Evolutionary conservation across 1,140 invertebrate species (phyloP).

Genomic region (Drosophila bifasciata): DNA sequence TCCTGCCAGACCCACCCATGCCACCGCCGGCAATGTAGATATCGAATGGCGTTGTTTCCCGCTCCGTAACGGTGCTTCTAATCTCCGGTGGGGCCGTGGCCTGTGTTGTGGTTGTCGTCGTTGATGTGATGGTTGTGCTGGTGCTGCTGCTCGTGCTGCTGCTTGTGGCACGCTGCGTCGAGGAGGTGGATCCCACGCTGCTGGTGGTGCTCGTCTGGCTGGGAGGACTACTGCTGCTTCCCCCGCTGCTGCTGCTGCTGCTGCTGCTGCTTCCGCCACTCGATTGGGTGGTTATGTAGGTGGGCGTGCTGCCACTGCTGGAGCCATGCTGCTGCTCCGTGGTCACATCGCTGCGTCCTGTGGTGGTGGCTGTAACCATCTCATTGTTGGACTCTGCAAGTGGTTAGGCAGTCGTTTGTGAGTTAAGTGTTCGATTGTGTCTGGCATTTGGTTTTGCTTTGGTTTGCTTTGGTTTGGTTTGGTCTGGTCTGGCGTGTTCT

Average conservation of each 20-base stretch:
- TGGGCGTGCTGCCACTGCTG: slow-evolving; percentile 50
- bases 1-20: slow-evolving; percentile 23
- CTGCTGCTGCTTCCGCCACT: slow-evolving; percentile 41
- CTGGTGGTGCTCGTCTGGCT: slow-evolving; percentile 53
- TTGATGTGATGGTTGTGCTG: slow-evolving; percentile 55
- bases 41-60: slow-evolving; percentile 74
- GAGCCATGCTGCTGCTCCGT: slow-evolving; percentile 66
- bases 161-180: slow-evolving; percentile 57
- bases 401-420: slow-evolving; percentile 51
- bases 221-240: slow-evolving; percentile 27
- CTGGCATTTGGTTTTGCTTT: slow-evolving; percentile 1
- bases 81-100: slow-evolving; percentile 65
- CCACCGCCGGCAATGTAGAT: slow-evolving; percentile 49
- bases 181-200: slow-evolving; percentile 34
- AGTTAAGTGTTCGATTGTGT: slow-evolving; percentile 45
- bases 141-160: slow-evolving; percentile 52
- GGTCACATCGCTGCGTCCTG: slow-evolving; percentile 71
- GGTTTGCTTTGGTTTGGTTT: too few relatives aligned
- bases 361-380: slow-evolving; percentile 70
- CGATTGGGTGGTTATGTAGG: slow-evolving; percentile 60
- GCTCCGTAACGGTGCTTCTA: slow-evolving; percentile 68
- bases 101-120: slow-evolving; percentile 67
- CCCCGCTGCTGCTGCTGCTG: slow-evolving; percentile 16
- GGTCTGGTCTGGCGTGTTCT: neutral
- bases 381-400: slow-evolving; percentile 75